A percentile compares a stretch with the other conserved stretches of the same genome.
Evolutionary conservation across 2,113 vertebrate genomes (phyloP).

Genomic region (Sisor rabdophorus): DNA sequence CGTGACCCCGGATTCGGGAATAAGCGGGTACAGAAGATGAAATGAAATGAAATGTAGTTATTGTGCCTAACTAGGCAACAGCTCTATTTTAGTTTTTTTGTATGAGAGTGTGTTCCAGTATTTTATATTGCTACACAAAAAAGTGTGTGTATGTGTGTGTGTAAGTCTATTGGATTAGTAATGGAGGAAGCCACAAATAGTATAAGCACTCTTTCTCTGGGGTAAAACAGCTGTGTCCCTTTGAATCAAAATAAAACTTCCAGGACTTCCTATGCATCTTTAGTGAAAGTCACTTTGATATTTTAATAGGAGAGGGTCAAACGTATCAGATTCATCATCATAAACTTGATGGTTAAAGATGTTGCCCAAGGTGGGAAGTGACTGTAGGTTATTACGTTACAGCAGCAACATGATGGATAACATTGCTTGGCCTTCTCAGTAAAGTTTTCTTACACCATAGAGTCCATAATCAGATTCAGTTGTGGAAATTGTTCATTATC

Average conservation of each 20-base stretch:
- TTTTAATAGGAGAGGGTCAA: neutral
- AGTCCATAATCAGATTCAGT: neutral
- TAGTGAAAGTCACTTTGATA: neutral
- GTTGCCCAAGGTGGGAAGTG: neutral
- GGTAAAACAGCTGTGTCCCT: conserved; percentile 1
- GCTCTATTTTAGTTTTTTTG: too few species aligned
- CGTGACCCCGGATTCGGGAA: too few species aligned
- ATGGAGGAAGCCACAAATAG: neutral
- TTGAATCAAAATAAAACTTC: neutral
- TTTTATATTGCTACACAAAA: too few species aligned
- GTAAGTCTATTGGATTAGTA: neutral
- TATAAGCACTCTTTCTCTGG: conserved; percentile 2
- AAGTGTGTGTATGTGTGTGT: neutral
- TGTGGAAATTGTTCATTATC: conserved; percentile 19
- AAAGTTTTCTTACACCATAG: neutral
- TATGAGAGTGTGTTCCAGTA: too few species aligned
- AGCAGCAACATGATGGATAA: conserved; percentile 4
- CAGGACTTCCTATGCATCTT: neutral
- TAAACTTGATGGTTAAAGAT: conserved; percentile 7
- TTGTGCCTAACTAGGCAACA: too few species aligned
- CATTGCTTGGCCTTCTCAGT: conserved; percentile 14
- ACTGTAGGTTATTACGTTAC: neutral
- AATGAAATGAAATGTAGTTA: too few species aligned
- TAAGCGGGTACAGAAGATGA: too few species aligned
- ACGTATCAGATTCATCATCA: neutral